Evolutionary conservation across 1,140 invertebrate species (phyloP).

Genomic region (Scaptomyza montana): DNA sequence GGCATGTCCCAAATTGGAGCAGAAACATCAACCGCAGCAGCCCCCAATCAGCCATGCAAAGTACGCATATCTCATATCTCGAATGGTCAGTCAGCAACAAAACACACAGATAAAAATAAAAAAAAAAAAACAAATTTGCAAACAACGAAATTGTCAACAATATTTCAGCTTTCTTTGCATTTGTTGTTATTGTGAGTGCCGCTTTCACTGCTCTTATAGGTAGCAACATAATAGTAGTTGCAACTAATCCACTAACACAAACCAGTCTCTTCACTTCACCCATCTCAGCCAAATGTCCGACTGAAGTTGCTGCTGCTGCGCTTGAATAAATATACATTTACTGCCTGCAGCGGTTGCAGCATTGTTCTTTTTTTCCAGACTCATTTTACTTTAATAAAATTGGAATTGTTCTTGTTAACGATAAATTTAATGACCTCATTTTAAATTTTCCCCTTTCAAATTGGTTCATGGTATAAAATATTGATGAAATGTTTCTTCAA

Average conservation of each 20-base stretch:
- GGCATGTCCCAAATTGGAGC: constrained; percentile 45
- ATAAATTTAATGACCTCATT: constrained; percentile 27
- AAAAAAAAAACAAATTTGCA: constrained; percentile 1
- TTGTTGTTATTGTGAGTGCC: not conserved
- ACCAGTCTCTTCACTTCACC: not conserved
- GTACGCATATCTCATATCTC: constrained; percentile 43
- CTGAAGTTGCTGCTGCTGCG: constrained; percentile 52
- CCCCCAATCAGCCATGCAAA: constrained; percentile 49
- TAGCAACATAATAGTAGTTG: constrained; percentile 13
- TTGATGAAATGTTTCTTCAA: too few species aligned
- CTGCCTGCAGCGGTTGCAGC: constrained; percentile 32
- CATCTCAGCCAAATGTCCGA: constrained; percentile 11
- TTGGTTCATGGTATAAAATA: too few species aligned
- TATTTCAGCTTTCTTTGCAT: constrained; percentile 30
- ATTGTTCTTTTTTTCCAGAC: not conserved
- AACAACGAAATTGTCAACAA: constrained; percentile 32
- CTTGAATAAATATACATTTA: constrained; percentile 61
- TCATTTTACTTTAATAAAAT: not conserved
- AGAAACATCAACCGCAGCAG: constrained; percentile 18
- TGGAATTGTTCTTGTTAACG: not conserved
- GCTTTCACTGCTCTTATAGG: constrained; percentile 32
- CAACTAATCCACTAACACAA: constrained; percentile 30
- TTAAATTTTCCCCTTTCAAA: too few species aligned
- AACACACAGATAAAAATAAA: not conserved
- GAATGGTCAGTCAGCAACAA: constrained; percentile 19